A percentile compares a stretch with the other conserved stretches of the same genome.
phyloP scores from a whole-genome alignment of 2,113 vertebrate genomes.

The human (Homo sapiens) region DNA sequence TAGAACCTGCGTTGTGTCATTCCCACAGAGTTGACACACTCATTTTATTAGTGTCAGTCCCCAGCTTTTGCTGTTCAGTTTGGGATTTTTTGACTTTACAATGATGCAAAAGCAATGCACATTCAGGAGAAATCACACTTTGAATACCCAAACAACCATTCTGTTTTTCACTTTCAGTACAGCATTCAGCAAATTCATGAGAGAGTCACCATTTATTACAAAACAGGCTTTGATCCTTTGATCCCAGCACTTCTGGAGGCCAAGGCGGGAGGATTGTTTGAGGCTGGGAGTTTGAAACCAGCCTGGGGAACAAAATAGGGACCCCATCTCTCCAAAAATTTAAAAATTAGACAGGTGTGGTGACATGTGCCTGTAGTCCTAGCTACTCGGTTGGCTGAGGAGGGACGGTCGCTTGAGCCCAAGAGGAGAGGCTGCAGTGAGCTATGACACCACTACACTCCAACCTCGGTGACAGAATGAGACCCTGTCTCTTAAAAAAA shows the following conservation, averaged over 20 bases:
- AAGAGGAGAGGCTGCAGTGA: too few species aligned
- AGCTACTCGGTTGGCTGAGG: too few species aligned
- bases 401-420: too few species aligned
- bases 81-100: background rate
- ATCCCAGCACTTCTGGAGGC: too few species aligned
- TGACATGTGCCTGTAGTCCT: too few species aligned
- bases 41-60: background rate
- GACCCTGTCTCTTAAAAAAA: background rate
- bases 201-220: background rate
- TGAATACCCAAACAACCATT: background rate
- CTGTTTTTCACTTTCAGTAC: background rate
- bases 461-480: background rate
- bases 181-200: background rate
- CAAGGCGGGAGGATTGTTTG: too few species aligned
- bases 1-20: background rate
- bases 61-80: background rate
- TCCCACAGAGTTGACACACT: background rate
- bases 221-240: background rate
- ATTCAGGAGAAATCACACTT: background rate
- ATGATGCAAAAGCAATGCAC: background rate
- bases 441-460: too few species aligned
- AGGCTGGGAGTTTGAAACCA: too few species aligned
- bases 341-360: too few species aligned
- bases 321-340: too few species aligned
- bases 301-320: too few species aligned